These are phyloP conservation scores for Palythoa heliodiscus DNA, from an alignment of 92 coral and sea anemone species.

Conservation along the genomic window DNA sequence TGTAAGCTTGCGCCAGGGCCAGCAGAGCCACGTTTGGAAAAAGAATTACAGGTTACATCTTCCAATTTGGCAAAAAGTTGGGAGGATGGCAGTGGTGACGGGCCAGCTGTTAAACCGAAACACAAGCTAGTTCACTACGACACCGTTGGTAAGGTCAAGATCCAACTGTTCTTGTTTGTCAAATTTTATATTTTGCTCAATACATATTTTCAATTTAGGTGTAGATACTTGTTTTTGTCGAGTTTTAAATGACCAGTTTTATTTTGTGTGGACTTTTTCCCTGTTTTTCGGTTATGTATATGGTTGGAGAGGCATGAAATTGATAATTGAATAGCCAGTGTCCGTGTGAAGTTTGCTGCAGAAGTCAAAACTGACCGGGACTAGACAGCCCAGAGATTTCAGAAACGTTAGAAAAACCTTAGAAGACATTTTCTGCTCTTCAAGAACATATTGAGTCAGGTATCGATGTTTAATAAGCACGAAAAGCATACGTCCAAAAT, in stretches of 20 bases:
- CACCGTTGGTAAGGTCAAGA: not conserved
- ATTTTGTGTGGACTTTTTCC: too few species aligned
- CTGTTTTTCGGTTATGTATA: too few species aligned
- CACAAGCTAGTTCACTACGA: not conserved
- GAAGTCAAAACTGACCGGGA: too few species aligned
- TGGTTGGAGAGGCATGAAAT: too few species aligned
- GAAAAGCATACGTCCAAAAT: too few species aligned
- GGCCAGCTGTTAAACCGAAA: not conserved
- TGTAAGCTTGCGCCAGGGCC: not conserved
- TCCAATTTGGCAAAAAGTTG: not conserved
- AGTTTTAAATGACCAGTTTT: not conserved
- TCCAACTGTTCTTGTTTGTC: not conserved
- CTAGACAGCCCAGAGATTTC: too few species aligned
- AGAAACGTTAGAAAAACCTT: too few species aligned
- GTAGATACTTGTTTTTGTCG: not conserved
- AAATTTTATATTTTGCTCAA: not conserved
- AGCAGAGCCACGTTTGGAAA: not conserved
- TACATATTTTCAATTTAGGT: not conserved
- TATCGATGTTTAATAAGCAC: too few species aligned
- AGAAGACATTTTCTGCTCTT: too few species aligned
- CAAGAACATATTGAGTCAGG: too few species aligned
- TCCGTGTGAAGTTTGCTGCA: too few species aligned
- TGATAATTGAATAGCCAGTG: too few species aligned
- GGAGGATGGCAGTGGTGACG: not conserved
- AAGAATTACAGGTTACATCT: not conserved